phyloP scores from a whole-genome alignment of 1,140 invertebrate species.

The Philotrypesis tridentata region DNA sequence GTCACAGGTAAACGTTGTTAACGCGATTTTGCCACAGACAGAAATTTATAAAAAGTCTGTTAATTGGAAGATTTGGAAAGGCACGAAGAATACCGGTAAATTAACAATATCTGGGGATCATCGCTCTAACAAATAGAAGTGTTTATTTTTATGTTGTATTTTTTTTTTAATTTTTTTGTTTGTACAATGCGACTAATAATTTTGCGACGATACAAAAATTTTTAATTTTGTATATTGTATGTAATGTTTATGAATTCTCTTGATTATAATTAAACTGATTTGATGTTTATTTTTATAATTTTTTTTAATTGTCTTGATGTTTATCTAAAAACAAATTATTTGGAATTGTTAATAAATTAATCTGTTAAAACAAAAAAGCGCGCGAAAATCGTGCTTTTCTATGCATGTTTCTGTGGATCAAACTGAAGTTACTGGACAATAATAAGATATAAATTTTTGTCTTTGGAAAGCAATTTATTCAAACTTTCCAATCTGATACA shows the following conservation, averaged over 20 bases:
- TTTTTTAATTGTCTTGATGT: slow-evolving; percentile 6
- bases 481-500: slow-evolving; percentile 11
- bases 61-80: slow-evolving; percentile 46
- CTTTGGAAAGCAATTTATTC: background rate
- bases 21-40: background rate
- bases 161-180: background rate
- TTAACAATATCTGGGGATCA: slow-evolving; percentile 29
- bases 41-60: slow-evolving; percentile 16
- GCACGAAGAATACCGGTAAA: slow-evolving; percentile 39
- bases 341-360: background rate
- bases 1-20: background rate
- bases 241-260: background rate
- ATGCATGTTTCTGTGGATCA: background rate
- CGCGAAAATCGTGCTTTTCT: background rate
- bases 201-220: slow-evolving; percentile 3
- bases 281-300: slow-evolving; percentile 7
- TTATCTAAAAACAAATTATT: background rate
- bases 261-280: slow-evolving; percentile 3
- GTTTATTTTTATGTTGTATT: background rate
- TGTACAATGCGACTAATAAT: slow-evolving; percentile 13
- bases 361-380: background rate
- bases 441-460: slow-evolving; percentile 12
- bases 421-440: slow-evolving; percentile 24
- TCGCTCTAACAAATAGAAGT: slow-evolving; percentile 18
- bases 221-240: slow-evolving; percentile 23